Evolutionary conservation across 1,140 invertebrate species (phyloP), one percentile per base, ranked within the genome.

Genomic region (Aphidius gifuensis): DNA sequence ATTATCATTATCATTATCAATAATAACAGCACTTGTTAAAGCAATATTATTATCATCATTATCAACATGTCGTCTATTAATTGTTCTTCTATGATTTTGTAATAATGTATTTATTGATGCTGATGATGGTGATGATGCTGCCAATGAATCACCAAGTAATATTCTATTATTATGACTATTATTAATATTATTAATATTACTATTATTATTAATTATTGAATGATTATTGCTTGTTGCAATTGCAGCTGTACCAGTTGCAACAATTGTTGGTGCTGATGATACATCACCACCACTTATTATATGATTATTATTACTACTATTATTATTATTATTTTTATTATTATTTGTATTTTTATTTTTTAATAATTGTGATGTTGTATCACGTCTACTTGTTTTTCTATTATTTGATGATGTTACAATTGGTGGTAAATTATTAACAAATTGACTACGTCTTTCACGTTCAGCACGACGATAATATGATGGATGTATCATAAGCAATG

Each of bases 401-500:
- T 60, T 68, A 56, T 69, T 78, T 23, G 61, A 50, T 51, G 59
- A 73, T 64, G 23, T 65, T 9, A 59, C 65, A 16, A 79, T 77
- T 64, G 80, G 75, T n/a, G 86, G 86, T 62, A 89, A 81, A 74
- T 89, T 89, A 76, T 88, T 88, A 32, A 88, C 86, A 76, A 91
- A 91, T 16, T 88, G 88, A 73, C 88, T 88, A 56, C 89, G 84
- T 64, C 88, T 81, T 72, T 90, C 87, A 65, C 86, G 88, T 72
- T 91, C 89, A 74, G 90, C 89, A 77, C 90, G 87, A 61, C 89
- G 82, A 80, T 92, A 92, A 76, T 91, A 91, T 69, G 89, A 91
- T n/a, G 90, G 90, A 81, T 91, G 90, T 74, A 92, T 92, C 88
- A 92, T 92, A 56, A 92, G 84, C 67, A 92, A 81, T 32, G 90